phyloP scores from a whole-genome alignment of 2,797 vertebrate species.

The Eulemur mongoz region DNA sequence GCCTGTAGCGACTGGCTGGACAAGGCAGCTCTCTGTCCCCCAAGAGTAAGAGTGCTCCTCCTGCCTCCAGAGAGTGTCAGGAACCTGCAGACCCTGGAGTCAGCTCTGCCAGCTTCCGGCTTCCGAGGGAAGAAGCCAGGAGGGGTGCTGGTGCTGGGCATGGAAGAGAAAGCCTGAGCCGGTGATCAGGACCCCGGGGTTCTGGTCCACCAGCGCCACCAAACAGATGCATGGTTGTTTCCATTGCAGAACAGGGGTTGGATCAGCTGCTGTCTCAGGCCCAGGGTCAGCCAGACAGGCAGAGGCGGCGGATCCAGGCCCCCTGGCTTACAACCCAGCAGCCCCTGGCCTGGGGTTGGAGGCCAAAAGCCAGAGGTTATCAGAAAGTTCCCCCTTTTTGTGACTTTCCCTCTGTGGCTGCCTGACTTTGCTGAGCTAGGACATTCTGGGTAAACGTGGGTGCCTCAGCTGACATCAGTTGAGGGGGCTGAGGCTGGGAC shows the following conservation, averaged over 20 bases:
- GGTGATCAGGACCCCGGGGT: not conserved
- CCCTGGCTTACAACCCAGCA: not conserved
- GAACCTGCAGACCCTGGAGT: not conserved
- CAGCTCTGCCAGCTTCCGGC: not conserved
- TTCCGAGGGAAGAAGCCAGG: not conserved
- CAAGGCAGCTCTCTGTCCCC: not conserved
- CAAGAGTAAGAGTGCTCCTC: not conserved
- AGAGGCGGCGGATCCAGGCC: not conserved
- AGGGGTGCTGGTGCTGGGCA: too few species aligned
- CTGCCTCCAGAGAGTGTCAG: not conserved
- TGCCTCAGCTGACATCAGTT: not conserved
- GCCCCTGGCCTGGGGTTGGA: not conserved
- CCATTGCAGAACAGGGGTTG: not conserved
- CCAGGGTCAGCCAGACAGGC: not conserved
- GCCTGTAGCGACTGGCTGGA: not conserved
- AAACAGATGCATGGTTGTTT: not conserved
- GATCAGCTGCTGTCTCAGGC: not conserved
- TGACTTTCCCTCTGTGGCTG: not conserved
- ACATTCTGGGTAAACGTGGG: conserved; percentile 47
- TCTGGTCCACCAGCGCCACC: not conserved
- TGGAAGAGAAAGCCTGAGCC: not conserved
- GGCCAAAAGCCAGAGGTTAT: not conserved
- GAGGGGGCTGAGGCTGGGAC: not conserved
- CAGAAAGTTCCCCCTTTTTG: not conserved
- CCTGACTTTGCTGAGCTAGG: conserved; percentile 47